These are phyloP conservation scores for Coreoperca whiteheadi DNA, from an alignment of 2,113 vertebrate genomes.

Conservation along the genomic window DNA sequence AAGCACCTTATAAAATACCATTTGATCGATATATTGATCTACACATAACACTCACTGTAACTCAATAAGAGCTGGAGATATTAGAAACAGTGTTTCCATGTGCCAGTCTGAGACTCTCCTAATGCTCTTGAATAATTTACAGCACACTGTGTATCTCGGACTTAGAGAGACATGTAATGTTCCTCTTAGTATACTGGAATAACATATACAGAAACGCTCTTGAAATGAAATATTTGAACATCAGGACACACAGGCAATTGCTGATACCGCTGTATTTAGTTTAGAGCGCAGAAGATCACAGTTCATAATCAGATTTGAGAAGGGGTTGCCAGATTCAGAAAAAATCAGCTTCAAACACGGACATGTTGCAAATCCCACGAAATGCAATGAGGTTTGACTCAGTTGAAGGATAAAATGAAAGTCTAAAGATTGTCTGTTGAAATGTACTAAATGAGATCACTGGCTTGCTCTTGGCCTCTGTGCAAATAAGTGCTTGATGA, in stretches of 20 bases:
- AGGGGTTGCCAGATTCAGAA: constrained; percentile 2
- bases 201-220: constrained; percentile 12
- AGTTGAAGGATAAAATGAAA: background rate
- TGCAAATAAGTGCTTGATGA: constrained; percentile 47
- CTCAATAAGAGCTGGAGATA: constrained; percentile 12
- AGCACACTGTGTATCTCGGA: background rate
- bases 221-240: background rate
- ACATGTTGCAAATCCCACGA: constrained; percentile 18
- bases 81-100: background rate
- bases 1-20: constrained; percentile 38
- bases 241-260: constrained; percentile 5
- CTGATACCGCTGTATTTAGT: background rate
- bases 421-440: background rate
- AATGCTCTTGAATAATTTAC: constrained; percentile 2
- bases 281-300: constrained; percentile 20
- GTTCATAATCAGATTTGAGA: constrained; percentile 26
- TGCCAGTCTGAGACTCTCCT: background rate
- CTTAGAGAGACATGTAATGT: background rate
- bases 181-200: background rate
- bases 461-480: constrained; percentile 24
- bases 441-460: constrained; percentile 8
- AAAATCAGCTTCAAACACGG: constrained; percentile 16
- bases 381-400: background rate
- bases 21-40: constrained; percentile 3
- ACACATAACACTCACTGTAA: constrained; percentile 7